These are phyloP conservation scores for Sylvietta virens DNA, from an alignment of 2,113 vertebrate genomes.

Conservation along the genomic window DNA sequence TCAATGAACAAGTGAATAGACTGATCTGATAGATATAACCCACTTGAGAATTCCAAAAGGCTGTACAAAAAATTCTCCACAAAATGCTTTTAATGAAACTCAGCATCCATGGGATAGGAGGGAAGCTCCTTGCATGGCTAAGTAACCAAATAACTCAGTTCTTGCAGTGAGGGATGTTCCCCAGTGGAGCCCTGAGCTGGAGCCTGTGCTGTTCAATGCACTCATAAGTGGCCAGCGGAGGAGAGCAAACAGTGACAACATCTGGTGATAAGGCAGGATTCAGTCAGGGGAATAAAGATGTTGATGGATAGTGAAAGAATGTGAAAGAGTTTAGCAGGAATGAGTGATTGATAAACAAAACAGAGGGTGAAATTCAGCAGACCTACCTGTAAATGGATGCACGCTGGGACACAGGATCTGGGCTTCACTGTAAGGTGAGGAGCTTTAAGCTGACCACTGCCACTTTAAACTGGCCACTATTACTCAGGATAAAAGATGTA, in stretches of 20 bases:
- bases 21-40: background rate
- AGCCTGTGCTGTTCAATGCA: background rate
- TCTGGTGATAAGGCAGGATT: background rate
- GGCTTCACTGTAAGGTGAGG: background rate
- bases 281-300: background rate
- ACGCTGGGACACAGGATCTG: background rate
- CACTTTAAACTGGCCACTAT: background rate
- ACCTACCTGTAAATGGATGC: background rate
- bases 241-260: background rate
- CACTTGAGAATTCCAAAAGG: background rate
- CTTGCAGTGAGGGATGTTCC: background rate
- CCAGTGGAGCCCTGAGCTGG: background rate
- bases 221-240: background rate
- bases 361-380: background rate
- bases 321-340: background rate
- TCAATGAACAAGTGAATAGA: background rate
- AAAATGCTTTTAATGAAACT: background rate
- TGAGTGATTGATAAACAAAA: background rate
- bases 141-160: background rate
- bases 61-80: background rate
- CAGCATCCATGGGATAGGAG: background rate
- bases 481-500: background rate
- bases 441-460: background rate
- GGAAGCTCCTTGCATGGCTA: background rate
- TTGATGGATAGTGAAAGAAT: background rate